Evolutionary conservation across 2,888 invertebrate genomes (phyloP).

Genomic region (Stenotaenia linearis): DNA sequence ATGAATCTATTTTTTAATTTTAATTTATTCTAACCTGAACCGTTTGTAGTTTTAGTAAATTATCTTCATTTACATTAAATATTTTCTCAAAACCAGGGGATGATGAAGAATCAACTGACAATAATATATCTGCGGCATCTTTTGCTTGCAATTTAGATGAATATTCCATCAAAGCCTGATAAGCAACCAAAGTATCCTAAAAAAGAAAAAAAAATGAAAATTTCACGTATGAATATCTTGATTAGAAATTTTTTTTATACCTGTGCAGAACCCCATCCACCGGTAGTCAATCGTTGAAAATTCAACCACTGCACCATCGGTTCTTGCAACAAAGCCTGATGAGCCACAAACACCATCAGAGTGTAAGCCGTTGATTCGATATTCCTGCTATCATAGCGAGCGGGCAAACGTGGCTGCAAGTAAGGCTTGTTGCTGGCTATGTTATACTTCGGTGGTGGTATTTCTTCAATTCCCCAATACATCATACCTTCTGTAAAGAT

Average conservation of each 20-base stretch:
- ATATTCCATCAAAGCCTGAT: conserved; percentile 84
- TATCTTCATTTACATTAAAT: conserved; percentile 65
- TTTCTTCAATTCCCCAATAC: conserved; percentile 75
- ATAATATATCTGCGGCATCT: conserved; percentile 70
- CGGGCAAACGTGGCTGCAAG: conserved; percentile 76
- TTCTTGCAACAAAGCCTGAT: conserved; percentile 73
- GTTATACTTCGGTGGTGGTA: conserved; percentile 76
- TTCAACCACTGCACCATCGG: conserved; percentile 87
- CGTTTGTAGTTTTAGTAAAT: conserved; percentile 70
- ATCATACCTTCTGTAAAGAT: conserved; percentile 61
- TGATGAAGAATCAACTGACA: conserved; percentile 79
- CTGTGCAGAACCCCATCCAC: conserved; percentile 83
- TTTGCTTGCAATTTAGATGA: conserved; percentile 71
- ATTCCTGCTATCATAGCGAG: conserved; percentile 82
- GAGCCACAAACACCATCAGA: conserved; percentile 76
- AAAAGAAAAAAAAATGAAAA: not conserved
- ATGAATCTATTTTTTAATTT: too few species aligned
- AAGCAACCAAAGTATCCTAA: conserved; percentile 76
- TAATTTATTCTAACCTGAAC: conserved; percentile 68
- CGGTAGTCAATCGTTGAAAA: conserved; percentile 75
- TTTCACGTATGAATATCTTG: not conserved
- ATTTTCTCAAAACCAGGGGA: conserved; percentile 61
- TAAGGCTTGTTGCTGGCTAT: conserved; percentile 88
- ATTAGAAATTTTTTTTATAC: conserved; percentile 41
- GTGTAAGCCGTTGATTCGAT: conserved; percentile 91